Conservation (phyloP, 1,140 invertebrate species). For the Pachypeltis micranthus region DNA sequence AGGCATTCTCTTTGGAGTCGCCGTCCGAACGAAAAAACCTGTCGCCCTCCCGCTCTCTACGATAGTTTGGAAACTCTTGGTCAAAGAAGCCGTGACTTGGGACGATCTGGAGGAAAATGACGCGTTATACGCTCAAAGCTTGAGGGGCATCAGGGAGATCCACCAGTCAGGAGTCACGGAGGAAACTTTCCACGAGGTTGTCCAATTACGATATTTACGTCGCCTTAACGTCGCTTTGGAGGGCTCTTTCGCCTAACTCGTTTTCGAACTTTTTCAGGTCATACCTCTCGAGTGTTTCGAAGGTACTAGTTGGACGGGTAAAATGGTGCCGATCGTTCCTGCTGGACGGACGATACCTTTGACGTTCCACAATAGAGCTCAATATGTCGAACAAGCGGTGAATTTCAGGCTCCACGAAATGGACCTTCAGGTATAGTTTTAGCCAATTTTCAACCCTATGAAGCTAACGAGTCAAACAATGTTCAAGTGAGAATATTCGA, state of each 20-base stretch:
- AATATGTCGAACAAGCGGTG: conserved; percentile 49
- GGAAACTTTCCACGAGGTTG: conserved; percentile 47
- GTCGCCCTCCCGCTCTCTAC: conserved; percentile 50
- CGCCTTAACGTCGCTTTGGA: not conserved
- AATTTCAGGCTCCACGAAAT: conserved; percentile 51
- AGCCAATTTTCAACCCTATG: not conserved
- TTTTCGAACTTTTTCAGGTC: conserved; percentile 33
- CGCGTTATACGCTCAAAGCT: conserved; percentile 46
- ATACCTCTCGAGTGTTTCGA: conserved; percentile 54
- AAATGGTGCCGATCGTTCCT: conserved; percentile 45
- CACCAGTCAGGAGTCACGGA: conserved; percentile 46
- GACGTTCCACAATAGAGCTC: conserved; percentile 46
- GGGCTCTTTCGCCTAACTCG: not conserved
- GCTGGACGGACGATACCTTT: conserved; percentile 47
- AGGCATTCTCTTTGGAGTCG: conserved; percentile 48
- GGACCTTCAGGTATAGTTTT: conserved; percentile 44
- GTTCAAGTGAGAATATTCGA: too few species aligned
- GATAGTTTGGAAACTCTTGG: conserved; percentile 52
- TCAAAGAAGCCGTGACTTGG: conserved; percentile 44
- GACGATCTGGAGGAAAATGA: conserved; percentile 55
- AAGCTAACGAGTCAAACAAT: too few species aligned
- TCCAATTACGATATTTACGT: not conserved
- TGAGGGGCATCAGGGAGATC: conserved; percentile 46
- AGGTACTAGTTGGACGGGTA: conserved; percentile 48
- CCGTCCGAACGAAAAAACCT: conserved; percentile 46